These are phyloP conservation scores for Gandaritis pyraliata DNA, from an alignment of 2,888 invertebrate genomes.

Conservation along the genomic window DNA sequence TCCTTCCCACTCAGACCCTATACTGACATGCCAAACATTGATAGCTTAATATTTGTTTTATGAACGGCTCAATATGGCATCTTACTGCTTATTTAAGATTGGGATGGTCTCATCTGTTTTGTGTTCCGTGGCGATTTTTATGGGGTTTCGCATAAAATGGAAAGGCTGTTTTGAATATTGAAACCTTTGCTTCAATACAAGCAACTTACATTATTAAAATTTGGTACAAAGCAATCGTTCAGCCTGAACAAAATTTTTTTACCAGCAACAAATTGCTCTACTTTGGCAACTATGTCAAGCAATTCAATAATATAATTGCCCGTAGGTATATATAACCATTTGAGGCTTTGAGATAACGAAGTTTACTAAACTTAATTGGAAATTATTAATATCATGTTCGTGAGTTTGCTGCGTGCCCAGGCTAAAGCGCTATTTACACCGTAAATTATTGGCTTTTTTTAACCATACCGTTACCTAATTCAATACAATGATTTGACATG, in stretches of 20 bases:
- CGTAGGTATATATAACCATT: constrained; percentile 42
- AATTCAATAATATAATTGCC: constrained; percentile 6
- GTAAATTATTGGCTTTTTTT: no score
- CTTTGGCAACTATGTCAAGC: no score
- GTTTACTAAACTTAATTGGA: constrained; percentile 62
- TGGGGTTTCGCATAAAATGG: constrained; percentile 7
- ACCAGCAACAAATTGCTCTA: no score
- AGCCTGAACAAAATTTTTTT: no score
- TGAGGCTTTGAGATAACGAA: constrained; percentile 60
- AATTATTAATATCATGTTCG: constrained; percentile 69
- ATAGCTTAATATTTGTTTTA: constrained; percentile 67
- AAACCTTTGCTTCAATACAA: constrained; percentile 3
- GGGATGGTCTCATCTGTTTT: constrained; percentile 22
- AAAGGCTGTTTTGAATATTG: constrained; percentile 3
- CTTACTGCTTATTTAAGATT: constrained; percentile 40
- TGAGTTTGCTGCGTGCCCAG: constrained; percentile 51
- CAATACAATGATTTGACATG: no score
- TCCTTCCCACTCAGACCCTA: constrained; percentile 39
- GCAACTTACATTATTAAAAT: background rate
- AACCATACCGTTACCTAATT: no score
- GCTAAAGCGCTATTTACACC: constrained; percentile 44
- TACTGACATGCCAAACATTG: constrained; percentile 58
- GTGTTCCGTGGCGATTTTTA: constrained; percentile 20
- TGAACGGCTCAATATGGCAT: constrained; percentile 46
- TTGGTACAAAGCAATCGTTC: no score